These are phyloP conservation scores for Jordanella pulchra DNA, from an alignment of 2,797 vertebrate genomes.

Conservation along the genomic window DNA sequence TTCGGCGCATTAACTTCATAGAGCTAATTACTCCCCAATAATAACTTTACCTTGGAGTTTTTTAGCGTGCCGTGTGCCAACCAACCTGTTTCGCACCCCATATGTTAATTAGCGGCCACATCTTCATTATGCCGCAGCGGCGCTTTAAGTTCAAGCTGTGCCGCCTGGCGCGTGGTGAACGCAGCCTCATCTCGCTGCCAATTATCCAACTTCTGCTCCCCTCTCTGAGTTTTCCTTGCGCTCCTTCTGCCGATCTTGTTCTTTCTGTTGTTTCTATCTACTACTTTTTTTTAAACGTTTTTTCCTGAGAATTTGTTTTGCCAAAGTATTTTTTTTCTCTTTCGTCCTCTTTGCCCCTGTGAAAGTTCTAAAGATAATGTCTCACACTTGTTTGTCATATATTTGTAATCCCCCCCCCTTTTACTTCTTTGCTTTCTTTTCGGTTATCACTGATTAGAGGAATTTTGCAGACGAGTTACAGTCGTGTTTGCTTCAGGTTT, in stretches of 20 bases:
- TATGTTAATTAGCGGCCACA: conserved; percentile 99
- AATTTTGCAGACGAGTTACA: conserved; percentile 32
- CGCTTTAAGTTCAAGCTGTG: conserved; percentile 99
- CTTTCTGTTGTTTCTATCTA: conserved; percentile 57
- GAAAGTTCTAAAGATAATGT: conserved; percentile 84
- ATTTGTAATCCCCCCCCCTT: conserved; percentile 1
- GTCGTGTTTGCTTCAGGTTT: conserved; percentile 60
- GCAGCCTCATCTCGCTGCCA: conserved; percentile 89
- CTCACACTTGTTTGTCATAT: conserved; percentile 26
- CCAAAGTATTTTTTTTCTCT: conserved; percentile 48
- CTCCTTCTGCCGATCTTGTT: conserved; percentile 56
- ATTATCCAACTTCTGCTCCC: conserved; percentile 86
- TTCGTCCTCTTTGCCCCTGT: conserved; percentile 49
- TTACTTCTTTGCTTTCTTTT: conserved; percentile 44
- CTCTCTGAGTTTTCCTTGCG: conserved; percentile 49
- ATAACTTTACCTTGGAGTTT: conserved; percentile 99
- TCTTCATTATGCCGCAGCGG: conserved; percentile 98
- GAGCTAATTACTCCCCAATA: conserved; percentile 99
- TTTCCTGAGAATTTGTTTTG: conserved; percentile 49
- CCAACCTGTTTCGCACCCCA: conserved; percentile 99
- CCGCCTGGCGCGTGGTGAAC: conserved; percentile 90
- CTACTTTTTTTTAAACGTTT: conserved; percentile 34
- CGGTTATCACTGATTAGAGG: conserved; percentile 66
- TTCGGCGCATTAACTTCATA: conserved; percentile 99
- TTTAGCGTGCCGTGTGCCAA: conserved; percentile 91